phyloP scores from a whole-genome alignment of 1,140 invertebrate species.

The Dufourea novaeangliae region DNA sequence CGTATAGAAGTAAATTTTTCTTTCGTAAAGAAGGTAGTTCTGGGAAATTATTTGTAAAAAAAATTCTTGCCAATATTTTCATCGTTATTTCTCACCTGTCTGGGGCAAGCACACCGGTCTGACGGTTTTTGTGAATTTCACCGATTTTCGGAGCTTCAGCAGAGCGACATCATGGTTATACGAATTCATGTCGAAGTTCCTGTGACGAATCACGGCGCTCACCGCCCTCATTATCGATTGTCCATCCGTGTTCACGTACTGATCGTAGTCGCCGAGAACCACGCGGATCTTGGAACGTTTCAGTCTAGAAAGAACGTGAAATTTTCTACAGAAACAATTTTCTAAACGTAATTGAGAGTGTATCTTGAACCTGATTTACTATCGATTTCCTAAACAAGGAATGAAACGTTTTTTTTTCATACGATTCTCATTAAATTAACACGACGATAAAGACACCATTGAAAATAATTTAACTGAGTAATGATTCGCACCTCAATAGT shows the following conservation, averaged over 20 bases:
- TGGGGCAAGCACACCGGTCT: slow-evolving; percentile 90
- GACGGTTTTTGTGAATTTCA: slow-evolving; percentile 89
- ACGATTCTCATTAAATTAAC: no score
- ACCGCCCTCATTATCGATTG: slow-evolving; percentile 90
- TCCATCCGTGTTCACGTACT: slow-evolving; percentile 88
- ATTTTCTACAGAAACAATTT: background rate
- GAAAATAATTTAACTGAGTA: no score
- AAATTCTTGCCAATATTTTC: slow-evolving; percentile 41
- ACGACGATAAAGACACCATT: no score
- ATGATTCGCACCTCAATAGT: no score
- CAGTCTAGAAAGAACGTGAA: slow-evolving; percentile 79
- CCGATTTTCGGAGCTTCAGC: slow-evolving; percentile 88
- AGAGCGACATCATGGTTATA: slow-evolving; percentile 95
- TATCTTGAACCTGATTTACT: no score
- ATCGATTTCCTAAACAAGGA: no score
- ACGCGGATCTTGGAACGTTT: slow-evolving; percentile 90
- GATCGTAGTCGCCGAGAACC: slow-evolving; percentile 91
- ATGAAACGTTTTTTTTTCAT: no score
- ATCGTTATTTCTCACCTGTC: slow-evolving; percentile 80
- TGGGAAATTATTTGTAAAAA: no score
- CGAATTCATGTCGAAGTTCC: slow-evolving; percentile 90
- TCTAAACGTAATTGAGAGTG: no score
- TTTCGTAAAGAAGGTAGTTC: no score
- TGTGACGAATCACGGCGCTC: slow-evolving; percentile 88
- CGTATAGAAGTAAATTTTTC: no score